Evolutionary conservation across 92 coral and sea anemone species (phyloP), one percentile per base, ranked within the genome.

Genomic region (Porites evermanni): DNA sequence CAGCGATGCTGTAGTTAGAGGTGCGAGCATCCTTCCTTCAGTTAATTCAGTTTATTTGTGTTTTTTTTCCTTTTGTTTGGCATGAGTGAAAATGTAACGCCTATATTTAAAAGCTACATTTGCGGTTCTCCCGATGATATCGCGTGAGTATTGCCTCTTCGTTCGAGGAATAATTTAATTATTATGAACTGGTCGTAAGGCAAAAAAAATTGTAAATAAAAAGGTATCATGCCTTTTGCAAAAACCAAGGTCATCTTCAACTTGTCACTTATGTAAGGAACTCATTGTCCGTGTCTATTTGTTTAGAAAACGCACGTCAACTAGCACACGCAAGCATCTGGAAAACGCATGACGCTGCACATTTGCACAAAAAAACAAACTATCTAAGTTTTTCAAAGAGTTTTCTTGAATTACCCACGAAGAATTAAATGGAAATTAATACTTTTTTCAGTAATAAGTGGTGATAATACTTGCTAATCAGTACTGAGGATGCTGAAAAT

Each of bases 11-110:
- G 24, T 8, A 8, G 9, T 26, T 67, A 53, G 19, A 38, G 18
- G 68, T 38, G 44, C 66, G 12, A 7, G 58, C n/a, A 58, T 81
- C 86, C 77, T 58, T n/a, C 70, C 76, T 12, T 67, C n/a, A 1
- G 66, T 23, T 67, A 67, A 67, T 68, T 81, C 19, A 17, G 63
- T 68, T 64, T 81, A 70, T 81, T 81, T 81, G 77, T 81, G 32
- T 54, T 53, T 78, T 77, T 76, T 23, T 51, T 58, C 32, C 24
- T 56, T 67, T 38, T 38, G 47, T 38, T n/a, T n/a, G 23, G 20
- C 17, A 2, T 14, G 17, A 19, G 16, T 16, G 23, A 47, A 12
- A 29, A 4, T 6, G 47, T 54, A 14, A 53, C 58, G 65, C 51
- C 50, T 26, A 24, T 75, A n/a, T 54, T 54, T 9, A 54, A 54